Conservation (phyloP, 2,888 invertebrate genomes). For the Carterocephalus palaemon region DNA sequence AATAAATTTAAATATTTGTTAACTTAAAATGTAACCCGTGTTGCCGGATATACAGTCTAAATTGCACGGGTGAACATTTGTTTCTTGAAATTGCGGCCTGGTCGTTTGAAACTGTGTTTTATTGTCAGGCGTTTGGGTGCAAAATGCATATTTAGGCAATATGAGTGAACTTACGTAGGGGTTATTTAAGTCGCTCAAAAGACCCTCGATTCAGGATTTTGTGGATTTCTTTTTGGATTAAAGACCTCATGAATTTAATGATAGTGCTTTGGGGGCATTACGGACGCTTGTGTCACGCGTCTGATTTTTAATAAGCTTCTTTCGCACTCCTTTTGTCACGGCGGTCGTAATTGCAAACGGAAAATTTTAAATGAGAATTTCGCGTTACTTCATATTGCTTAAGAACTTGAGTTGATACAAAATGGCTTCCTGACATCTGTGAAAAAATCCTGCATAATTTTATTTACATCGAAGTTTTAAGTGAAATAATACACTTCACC, state of each 20-base stretch:
- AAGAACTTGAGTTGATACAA: too few species aligned
- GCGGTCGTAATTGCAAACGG: constrained; percentile 23
- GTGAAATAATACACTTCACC: too few species aligned
- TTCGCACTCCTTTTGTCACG: constrained; percentile 8
- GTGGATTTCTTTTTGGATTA: constrained; percentile 78
- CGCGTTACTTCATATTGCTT: constrained; percentile 16
- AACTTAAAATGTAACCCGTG: constrained; percentile 79
- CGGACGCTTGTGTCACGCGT: constrained; percentile 57
- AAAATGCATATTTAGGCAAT: constrained; percentile 37
- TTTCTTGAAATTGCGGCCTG: constrained; percentile 52
- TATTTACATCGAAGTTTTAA: too few species aligned
- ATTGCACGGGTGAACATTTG: constrained; percentile 74
- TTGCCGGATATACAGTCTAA: constrained; percentile 77
- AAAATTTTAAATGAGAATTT: constrained; percentile 18
- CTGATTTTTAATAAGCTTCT: constrained; percentile 46
- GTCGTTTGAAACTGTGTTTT: constrained; percentile 45
- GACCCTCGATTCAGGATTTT: constrained; percentile 74
- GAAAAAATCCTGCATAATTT: too few species aligned
- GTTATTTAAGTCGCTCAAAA: constrained; percentile 76
- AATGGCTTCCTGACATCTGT: too few species aligned
- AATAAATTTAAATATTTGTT: constrained; percentile 78
- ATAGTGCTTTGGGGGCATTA: constrained; percentile 67
- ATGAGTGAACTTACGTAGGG: constrained; percentile 48
- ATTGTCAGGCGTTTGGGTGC: constrained; percentile 38
- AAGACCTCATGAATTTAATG: constrained; percentile 76